Conservation (phyloP, 2,888 invertebrate species). For the Eristalinus aeneus region DNA sequence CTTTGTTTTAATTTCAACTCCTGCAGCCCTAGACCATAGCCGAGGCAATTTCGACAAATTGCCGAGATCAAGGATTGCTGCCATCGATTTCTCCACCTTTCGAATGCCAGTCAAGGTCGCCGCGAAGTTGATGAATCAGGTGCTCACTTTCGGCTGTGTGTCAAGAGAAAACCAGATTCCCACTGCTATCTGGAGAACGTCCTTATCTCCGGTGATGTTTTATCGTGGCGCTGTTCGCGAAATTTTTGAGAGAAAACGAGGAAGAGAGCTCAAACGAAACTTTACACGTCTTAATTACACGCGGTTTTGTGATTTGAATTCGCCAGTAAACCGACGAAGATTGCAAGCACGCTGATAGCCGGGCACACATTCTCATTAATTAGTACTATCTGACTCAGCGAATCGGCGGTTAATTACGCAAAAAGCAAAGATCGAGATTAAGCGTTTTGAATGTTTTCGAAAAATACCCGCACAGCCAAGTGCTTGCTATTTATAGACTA, state of each 20-base stretch:
- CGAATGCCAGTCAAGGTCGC: conserved; percentile 28
- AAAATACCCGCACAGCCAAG: not conserved
- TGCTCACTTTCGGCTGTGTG: not conserved
- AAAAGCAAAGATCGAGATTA: conserved; percentile 5
- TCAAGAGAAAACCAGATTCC: conserved; percentile 2
- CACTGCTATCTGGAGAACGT: not conserved
- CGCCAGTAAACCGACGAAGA: not conserved
- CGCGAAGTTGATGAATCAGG: not conserved
- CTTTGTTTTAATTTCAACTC: not conserved
- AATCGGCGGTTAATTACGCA: conserved; percentile 3
- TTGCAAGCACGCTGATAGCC: not conserved
- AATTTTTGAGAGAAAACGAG: not conserved
- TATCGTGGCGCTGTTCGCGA: not conserved
- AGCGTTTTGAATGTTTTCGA: not conserved
- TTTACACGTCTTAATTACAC: conserved; percentile 3
- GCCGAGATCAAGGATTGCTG: conserved; percentile 45
- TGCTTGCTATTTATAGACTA: conserved; percentile 2
- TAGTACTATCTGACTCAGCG: not conserved
- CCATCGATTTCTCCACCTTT: conserved; percentile 25
- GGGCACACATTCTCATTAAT: conserved; percentile 2
- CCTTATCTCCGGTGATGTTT: not conserved
- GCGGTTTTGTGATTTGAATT: not conserved
- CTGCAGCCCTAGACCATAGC: conserved; percentile 13
- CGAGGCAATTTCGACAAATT: conserved; percentile 26
- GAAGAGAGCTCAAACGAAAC: not conserved